Evolutionary conservation across 2,797 vertebrate genomes (phyloP).

Genomic region (Psittacula derbiana): DNA sequence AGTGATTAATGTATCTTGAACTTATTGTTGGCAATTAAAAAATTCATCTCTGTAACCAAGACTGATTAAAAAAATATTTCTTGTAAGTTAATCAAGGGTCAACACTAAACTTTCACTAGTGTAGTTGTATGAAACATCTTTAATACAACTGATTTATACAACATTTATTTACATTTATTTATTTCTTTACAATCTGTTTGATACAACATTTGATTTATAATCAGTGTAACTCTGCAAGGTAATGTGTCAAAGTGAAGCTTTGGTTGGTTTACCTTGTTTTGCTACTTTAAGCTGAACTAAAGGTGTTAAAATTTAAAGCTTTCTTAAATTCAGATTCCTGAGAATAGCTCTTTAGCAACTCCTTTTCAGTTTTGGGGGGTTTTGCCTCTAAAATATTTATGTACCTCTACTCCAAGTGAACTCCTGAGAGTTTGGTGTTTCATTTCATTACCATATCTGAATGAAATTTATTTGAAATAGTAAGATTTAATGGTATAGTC

Average conservation of each 20-base stretch:
- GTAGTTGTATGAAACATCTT: not conserved
- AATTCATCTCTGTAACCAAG: not conserved
- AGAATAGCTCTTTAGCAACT: not conserved
- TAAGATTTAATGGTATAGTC: not conserved
- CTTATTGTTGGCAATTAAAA: constrained; percentile 16
- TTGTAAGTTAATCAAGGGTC: not conserved
- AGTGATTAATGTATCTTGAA: not conserved
- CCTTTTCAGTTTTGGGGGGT: not conserved
- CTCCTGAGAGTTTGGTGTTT: not conserved
- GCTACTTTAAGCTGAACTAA: not conserved
- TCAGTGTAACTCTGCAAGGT: not conserved
- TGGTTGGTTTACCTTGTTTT: not conserved
- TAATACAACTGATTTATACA: not conserved
- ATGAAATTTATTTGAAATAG: not conserved
- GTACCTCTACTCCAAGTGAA: not conserved
- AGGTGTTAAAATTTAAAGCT: not conserved
- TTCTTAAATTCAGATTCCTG: not conserved
- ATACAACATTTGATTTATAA: not conserved
- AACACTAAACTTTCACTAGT: not conserved
- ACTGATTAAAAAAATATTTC: not conserved
- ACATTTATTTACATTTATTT: not conserved
- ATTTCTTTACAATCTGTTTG: not conserved
- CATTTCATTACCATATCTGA: not conserved
- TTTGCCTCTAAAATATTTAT: not conserved
- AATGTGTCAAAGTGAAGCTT: not conserved